Evolutionary conservation across 1,140 invertebrate genomes (phyloP).

Genomic region (Panagrolaimus sp.): DNA sequence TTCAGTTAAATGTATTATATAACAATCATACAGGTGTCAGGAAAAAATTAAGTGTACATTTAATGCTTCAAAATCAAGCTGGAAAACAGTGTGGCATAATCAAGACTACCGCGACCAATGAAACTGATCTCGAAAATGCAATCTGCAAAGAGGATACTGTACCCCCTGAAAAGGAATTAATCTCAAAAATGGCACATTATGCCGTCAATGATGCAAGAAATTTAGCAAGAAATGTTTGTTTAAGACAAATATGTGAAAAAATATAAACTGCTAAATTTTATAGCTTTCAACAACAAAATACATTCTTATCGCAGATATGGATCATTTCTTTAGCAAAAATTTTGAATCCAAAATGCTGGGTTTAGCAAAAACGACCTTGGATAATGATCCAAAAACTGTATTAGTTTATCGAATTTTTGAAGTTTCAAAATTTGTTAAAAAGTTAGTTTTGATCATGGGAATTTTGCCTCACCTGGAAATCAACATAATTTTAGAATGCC

Average conservation of each 20-base stretch:
- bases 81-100: not conserved
- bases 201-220: conserved; percentile 9
- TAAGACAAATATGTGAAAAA: not conserved
- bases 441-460: not conserved
- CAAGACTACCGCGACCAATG: not conserved
- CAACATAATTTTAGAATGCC: not conserved
- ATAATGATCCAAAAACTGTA: conserved; percentile 20
- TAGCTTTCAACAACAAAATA: conserved; percentile 9
- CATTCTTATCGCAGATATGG: conserved; percentile 27
- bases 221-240: conserved; percentile 9
- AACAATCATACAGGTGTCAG: conserved; percentile 2
- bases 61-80: not conserved
- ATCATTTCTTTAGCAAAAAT: conserved; percentile 24
- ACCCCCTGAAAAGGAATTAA: not conserved
- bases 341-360: conserved; percentile 24
- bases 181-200: not conserved
- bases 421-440: conserved; percentile 4
- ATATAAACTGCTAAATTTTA: not conserved
- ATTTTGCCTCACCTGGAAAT: conserved; percentile 17
- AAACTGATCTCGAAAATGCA: not conserved
- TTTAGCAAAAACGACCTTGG: conserved; percentile 15
- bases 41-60: not conserved
- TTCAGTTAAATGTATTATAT: conserved; percentile 1
- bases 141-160: not conserved
- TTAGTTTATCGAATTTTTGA: conserved; percentile 30